Evolutionary conservation across 1,140 invertebrate species (phyloP), one percentile per base, ranked within the genome.

Genomic region (Ceratina japonica): DNA sequence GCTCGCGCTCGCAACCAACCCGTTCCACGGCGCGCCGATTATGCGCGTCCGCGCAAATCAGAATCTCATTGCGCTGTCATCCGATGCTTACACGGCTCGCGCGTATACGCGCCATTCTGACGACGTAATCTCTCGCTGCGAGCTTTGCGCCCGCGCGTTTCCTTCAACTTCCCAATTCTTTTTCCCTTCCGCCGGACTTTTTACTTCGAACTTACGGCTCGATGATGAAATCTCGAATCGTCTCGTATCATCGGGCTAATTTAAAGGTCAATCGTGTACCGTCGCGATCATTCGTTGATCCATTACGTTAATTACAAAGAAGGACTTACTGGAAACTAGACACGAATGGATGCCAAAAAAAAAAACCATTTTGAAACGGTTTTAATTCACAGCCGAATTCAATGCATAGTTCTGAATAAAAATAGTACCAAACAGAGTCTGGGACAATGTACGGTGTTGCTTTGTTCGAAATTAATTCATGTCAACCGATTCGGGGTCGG

Each of bases 21-120:
- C 78, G 64, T 75, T 79, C 64, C 54, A 52, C 65, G 58, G 13
- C 83, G 84, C n/a, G 27, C 59, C 83, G 84, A 86, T 86, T 83
- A 86, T 82, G 75, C 69, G 73, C 73, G 81, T 81, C 69, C 80
- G 73, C 79, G 78, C 82, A 86, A 81, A 87, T 86, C 84, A 85
- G 84, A 85, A 86, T 82, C 84, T 86, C 85, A 86, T 86, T 86
- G 85, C 85, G 85, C 85, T 86, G 85, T 86, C 85, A 86, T 83
- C 85, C 73, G 75, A 77, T 71, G 83, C 73, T 74, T 71, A 81
- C 79, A 66, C 81, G 76, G 77, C 54, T 72, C 70, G 56, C 79
- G 80, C 70, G 51, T 73, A 59, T 78, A 76, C 79, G 58, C 68
- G 44, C 44, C 49, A 52, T 79, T 75, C 73, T 86, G 83, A 86